Conservation (phyloP, 2,113 vertebrate species). For the Irena cyanogastra region DNA sequence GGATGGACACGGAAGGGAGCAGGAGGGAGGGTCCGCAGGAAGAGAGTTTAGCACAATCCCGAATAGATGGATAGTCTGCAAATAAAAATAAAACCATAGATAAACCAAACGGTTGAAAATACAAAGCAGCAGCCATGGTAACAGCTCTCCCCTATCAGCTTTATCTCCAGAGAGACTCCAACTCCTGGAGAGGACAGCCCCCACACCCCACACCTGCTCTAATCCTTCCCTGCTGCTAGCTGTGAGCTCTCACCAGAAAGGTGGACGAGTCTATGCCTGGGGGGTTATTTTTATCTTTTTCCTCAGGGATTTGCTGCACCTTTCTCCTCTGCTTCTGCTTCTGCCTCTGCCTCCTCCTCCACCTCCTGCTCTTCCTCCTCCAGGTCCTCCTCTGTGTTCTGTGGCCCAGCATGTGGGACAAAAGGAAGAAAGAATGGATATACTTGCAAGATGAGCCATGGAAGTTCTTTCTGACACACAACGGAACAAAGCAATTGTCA, state of each 20-base stretch:
- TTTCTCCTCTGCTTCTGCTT: conserved; percentile 74
- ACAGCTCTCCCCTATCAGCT: neutral
- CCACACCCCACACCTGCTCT: conserved; percentile 21
- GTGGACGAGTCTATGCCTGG: conserved; percentile 57
- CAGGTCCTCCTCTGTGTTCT: conserved; percentile 72
- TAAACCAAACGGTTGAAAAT: conserved; percentile 44
- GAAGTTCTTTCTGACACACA: neutral
- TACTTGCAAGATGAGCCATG: conserved; percentile 31
- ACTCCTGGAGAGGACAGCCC: neutral
- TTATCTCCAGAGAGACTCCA: conserved; percentile 15
- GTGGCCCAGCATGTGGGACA: conserved; percentile 68
- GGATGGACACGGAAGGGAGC: conserved; percentile 15
- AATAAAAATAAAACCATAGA: conserved; percentile 63
- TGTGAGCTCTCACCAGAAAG: conserved; percentile 63
- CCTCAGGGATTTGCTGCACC: conserved; percentile 74
- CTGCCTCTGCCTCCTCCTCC: conserved; percentile 66
- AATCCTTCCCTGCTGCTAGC: conserved; percentile 45
- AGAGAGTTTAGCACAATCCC: conserved; percentile 61
- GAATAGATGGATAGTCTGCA: conserved; percentile 56
- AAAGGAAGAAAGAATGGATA: conserved; percentile 74
- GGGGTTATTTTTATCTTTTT: conserved; percentile 51
- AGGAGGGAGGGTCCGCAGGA: conserved; percentile 58
- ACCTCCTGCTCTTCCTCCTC: conserved; percentile 69
- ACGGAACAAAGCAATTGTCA: neutral
- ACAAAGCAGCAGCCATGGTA: conserved; percentile 51